A percentile compares a stretch with the other conserved stretches of the same genome.
These are phyloP conservation scores for Nemopilema nomurai DNA, from an alignment of 30 jellyfish, hydroid and myxozoan genomes.

Conservation along the genomic window DNA sequence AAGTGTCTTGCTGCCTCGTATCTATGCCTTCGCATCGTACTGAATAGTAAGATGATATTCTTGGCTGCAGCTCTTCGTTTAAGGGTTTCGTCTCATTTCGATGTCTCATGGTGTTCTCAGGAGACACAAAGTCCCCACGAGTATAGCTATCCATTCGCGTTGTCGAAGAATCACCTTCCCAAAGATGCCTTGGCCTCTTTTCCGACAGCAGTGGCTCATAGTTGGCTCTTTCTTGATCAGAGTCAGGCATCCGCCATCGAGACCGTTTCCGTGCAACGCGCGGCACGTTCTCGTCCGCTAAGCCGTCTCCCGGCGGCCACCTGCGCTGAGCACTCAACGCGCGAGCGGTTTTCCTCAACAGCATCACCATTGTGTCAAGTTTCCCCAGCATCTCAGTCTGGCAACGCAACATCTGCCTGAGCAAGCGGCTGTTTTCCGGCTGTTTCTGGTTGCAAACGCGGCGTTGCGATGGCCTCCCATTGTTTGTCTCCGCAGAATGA, in stretches of 20 bases:
- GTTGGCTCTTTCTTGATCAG: neutral
- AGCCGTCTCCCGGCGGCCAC: neutral
- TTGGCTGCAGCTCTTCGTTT: conserved; percentile 11
- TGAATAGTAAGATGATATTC: conserved; percentile 40
- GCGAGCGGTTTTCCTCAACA: conserved; percentile 12
- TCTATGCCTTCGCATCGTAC: conserved; percentile 9
- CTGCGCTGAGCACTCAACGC: neutral
- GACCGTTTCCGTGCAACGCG: neutral
- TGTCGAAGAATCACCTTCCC: neutral
- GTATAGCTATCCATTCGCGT: neutral
- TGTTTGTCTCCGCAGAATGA: conserved; percentile 12
- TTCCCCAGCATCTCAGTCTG: conserved; percentile 23
- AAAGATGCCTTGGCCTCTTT: neutral
- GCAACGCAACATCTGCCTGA: conserved; percentile 27
- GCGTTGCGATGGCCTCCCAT: neutral
- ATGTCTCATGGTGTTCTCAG: neutral
- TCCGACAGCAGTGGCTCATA: neutral
- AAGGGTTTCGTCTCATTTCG: neutral
- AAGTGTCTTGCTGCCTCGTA: conserved; percentile 5
- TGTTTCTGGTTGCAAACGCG: neutral
- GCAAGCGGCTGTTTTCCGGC: neutral
- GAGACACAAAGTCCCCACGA: neutral
- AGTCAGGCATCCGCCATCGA: neutral
- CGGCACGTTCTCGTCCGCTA: neutral
- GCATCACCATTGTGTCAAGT: conserved; percentile 17